Conservation (phyloP, 2,113 vertebrate genomes). For the Abramis brama region DNA sequence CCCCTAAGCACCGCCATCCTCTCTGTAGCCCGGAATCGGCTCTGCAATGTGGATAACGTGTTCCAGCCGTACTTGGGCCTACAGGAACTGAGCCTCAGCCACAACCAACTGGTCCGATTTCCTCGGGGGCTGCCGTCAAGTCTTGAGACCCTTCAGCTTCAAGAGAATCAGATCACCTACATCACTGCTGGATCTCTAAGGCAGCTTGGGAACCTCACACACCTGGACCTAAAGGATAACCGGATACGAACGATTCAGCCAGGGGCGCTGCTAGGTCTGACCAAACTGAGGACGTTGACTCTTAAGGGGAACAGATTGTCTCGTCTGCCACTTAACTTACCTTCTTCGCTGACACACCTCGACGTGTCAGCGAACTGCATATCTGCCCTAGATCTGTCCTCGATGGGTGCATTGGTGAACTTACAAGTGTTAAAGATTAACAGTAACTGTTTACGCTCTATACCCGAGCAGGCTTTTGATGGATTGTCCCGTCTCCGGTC, state of each 20-base stretch:
- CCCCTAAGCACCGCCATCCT: constrained; percentile 71
- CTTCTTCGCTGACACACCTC: constrained; percentile 71
- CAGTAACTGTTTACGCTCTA: constrained; percentile 75
- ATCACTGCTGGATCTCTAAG: constrained; percentile 72
- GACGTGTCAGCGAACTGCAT: constrained; percentile 79
- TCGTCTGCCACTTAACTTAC: constrained; percentile 69
- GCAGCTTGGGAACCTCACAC: constrained; percentile 75
- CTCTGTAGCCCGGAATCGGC: constrained; percentile 76
- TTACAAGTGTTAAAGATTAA: constrained; percentile 77
- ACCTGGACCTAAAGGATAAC: constrained; percentile 76
- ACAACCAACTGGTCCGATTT: constrained; percentile 75
- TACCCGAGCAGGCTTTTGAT: constrained; percentile 74
- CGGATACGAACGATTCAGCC: constrained; percentile 75
- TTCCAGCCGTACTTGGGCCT: constrained; percentile 69
- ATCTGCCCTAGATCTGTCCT: constrained; percentile 67
- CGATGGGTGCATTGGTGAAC: constrained; percentile 70
- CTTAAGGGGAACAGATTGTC: constrained; percentile 75
- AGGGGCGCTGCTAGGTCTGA: constrained; percentile 68
- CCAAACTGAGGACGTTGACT: constrained; percentile 67
- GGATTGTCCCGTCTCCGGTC: constrained; percentile 66
- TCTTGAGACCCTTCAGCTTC: constrained; percentile 75
- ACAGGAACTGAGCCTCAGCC: constrained; percentile 77
- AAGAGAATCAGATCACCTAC: constrained; percentile 78
- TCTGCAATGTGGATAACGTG: constrained; percentile 77
- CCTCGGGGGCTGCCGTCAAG: constrained; percentile 77